A percentile compares a stretch with the other conserved stretches of the same genome.
Conservation (phyloP, 2,113 vertebrate species). For the Indicator indicator region DNA sequence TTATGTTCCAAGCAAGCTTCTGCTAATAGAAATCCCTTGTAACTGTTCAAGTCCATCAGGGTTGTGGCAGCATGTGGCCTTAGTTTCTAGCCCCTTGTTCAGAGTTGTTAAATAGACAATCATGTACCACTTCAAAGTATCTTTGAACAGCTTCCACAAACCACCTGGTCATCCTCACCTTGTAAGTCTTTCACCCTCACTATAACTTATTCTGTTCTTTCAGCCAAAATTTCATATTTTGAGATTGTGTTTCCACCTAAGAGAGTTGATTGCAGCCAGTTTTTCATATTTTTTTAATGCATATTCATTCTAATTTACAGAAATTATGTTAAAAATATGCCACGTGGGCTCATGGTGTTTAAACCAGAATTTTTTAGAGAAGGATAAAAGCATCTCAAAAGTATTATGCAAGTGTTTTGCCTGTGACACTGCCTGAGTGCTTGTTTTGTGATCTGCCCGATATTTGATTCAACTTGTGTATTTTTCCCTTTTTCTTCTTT, state of each 20-base stretch:
- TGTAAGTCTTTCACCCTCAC: background rate
- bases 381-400: background rate
- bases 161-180: background rate
- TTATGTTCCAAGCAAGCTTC: background rate
- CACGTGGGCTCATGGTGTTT: background rate
- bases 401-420: background rate
- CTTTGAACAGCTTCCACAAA: background rate
- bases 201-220: background rate
- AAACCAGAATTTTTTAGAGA: background rate
- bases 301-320: background rate
- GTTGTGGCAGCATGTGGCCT: background rate
- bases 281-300: background rate
- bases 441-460: background rate
- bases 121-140: background rate
- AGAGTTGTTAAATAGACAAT: background rate
- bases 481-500: background rate
- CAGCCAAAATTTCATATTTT: background rate
- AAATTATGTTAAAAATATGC: background rate
- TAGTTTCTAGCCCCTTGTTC: background rate
- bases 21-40: background rate
- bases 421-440: accelerated
- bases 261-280: accelerated
- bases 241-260: background rate
- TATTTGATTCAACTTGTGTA: background rate
- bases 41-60: background rate